These are phyloP conservation scores for Agrotis puta DNA, from an alignment of 2,888 invertebrate species.

Conservation along the genomic window DNA sequence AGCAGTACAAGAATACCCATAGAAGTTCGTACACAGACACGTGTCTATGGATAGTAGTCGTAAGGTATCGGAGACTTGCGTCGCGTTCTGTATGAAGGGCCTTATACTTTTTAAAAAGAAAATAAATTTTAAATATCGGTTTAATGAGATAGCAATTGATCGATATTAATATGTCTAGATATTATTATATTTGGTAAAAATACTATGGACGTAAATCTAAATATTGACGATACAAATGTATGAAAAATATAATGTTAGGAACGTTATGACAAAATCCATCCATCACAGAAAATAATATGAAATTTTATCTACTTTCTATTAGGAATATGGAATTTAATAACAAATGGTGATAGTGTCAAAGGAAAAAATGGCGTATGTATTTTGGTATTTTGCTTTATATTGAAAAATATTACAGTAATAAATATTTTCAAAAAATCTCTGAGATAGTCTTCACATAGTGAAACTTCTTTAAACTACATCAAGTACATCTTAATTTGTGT, in stretches of 20 bases:
- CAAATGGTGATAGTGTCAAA: constrained; percentile 53
- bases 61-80: no score
- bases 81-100: no score
- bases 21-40: no score
- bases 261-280: constrained; percentile 18
- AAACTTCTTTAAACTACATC: neutral
- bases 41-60: no score
- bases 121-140: no score
- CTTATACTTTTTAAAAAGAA: no score
- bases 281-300: constrained; percentile 31
- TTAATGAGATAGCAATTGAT: neutral
- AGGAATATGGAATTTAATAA: constrained; percentile 62
- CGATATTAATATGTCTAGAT: no score
- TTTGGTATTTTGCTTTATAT: constrained; percentile 34
- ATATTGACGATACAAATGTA: neutral
- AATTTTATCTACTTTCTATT: constrained; percentile 35
- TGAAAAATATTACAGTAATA: constrained; percentile 19
- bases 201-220: neutral
- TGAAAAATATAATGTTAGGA: neutral
- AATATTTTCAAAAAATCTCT: neutral
- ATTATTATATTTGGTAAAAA: neutral
- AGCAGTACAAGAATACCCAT: no score
- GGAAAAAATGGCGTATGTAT: constrained; percentile 23
- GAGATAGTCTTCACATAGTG: neutral
- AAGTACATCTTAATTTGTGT: no score